Evolutionary conservation across 2,113 vertebrate species (phyloP).

Genomic region (Hippopotamus amphibius): DNA sequence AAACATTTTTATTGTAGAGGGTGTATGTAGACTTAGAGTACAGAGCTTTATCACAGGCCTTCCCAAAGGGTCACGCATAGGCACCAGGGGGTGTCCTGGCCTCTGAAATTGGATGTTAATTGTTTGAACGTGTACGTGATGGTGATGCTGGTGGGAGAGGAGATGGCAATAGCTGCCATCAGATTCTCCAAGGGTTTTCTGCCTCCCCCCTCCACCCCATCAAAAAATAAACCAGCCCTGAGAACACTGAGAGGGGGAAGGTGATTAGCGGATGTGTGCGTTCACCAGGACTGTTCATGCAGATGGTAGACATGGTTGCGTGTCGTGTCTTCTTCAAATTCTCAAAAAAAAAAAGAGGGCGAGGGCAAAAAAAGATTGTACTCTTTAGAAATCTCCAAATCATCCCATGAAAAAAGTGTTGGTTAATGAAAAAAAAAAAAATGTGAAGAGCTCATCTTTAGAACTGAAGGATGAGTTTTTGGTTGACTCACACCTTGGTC

Average conservation of each 20-base stretch:
- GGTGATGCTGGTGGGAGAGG: background rate
- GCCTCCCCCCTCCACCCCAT: background rate
- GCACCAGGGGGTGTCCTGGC: background rate
- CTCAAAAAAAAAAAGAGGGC: background rate
- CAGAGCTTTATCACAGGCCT: background rate
- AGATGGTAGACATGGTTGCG: background rate
- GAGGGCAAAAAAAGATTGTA: background rate
- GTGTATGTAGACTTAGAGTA: background rate
- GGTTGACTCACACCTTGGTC: background rate
- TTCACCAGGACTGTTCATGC: background rate
- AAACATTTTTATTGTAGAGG: constrained; percentile 37
- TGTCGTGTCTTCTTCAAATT: background rate
- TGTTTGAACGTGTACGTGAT: background rate
- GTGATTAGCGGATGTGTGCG: background rate
- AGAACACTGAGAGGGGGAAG: background rate
- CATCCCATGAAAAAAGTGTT: background rate
- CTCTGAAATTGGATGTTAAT: background rate
- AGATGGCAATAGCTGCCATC: background rate
- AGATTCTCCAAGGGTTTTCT: background rate
- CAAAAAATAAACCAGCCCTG: background rate
- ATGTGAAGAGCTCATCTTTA: background rate
- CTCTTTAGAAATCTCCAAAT: background rate
- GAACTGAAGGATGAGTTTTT: background rate
- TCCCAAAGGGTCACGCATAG: background rate
- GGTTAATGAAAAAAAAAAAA: background rate